Base-by-base conservation (phyloP, 92 coral and sea anemone species). In the Palythoa grandiflora region DNA sequence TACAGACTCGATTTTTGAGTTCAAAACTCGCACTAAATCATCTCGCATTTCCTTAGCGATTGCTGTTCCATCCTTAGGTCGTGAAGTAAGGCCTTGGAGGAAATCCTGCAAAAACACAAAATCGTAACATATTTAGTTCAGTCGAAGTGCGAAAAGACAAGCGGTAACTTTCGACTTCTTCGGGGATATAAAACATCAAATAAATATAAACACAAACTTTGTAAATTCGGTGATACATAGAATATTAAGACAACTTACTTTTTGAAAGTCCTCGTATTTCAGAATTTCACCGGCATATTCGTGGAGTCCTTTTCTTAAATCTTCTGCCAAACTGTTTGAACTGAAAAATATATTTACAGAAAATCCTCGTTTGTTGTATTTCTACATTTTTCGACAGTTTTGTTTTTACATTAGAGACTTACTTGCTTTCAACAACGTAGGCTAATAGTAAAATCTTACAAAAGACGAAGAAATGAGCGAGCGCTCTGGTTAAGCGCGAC, bases 1-100 rank as follows among this genome's bases (percentile, higher is more conserved):
- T 53, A 95, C 88, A 12, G 98, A 91, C 28, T 93, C 85, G 73
- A 93, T 91, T 85, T 93, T 95, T 76, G 83, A 88, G 81, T 53
- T 70, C 91, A 95, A 87, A 48, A 91, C 87, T 36, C 11, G 38
- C 57, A 89, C 88, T 5, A 95, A 91, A 54, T 78, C 60, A 15
- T 17, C 11, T 71, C 84, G 92, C 98, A 93, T 93, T 52, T 80
- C 66, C 60, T 80, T 10, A 38, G 92, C 94, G 38, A 95, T 89
- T 21, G 16, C 70, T 6, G 63, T n/a, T 72, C 98, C 98, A 91
- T 91, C 20, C 89, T 88, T 91, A 47, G 9, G 14, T 17, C 19
- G 6, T 19, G 79, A 74, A 50, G 61, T 35, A 5, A 91, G 77
- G 8, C 48, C 7, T 0, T 21, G 14, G 0, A 20, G 52, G 89